Conservation (phyloP, 1,140 invertebrate species). For the Antheraea pernyi region DNA sequence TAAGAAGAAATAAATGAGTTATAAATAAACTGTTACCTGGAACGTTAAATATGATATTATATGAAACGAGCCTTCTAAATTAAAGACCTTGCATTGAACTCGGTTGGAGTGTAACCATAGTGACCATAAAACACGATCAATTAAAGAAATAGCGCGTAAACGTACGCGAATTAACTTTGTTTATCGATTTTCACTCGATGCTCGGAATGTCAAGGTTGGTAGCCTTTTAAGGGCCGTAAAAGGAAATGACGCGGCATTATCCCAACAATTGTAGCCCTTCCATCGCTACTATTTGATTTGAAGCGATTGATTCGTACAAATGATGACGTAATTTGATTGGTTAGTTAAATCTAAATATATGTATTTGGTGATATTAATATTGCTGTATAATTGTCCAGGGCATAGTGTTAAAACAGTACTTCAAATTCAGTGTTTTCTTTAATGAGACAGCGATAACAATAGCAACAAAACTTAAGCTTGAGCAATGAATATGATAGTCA, state of each 20-base stretch:
- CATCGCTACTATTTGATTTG: background rate
- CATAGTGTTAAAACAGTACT: too few relatives aligned
- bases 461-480: too few relatives aligned
- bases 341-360: background rate
- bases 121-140: background rate
- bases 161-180: conserved; percentile 15
- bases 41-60: too few relatives aligned
- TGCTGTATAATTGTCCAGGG: too few relatives aligned
- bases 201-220: conserved; percentile 42
- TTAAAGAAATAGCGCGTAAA: background rate
- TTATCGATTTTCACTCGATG: conserved; percentile 18
- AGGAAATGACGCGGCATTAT: conserved; percentile 27
- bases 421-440: too few relatives aligned
- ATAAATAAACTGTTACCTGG: too few relatives aligned
- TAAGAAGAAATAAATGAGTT: too few relatives aligned
- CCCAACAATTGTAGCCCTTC: conserved; percentile 6
- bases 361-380: too few relatives aligned
- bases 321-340: background rate
- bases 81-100: too few relatives aligned
- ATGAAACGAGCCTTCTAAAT: too few relatives aligned
- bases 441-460: too few relatives aligned
- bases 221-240: conserved; percentile 38
- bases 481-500: too few relatives aligned
- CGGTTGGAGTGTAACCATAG: background rate
- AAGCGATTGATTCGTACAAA: conserved; percentile 7